Conservation (phyloP, 2,797 vertebrate genomes). For the Lepus townsendii region DNA sequence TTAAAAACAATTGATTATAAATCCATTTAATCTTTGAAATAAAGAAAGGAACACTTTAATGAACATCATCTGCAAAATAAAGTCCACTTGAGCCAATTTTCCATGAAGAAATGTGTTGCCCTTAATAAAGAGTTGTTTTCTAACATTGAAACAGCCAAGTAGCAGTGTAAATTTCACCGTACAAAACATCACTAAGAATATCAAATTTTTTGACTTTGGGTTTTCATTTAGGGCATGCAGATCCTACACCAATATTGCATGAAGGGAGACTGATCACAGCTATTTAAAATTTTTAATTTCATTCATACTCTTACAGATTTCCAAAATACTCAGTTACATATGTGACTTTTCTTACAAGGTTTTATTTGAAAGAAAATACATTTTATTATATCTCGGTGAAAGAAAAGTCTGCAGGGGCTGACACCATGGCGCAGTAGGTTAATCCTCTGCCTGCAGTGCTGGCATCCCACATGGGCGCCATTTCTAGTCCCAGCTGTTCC, state of each 20-base stretch:
- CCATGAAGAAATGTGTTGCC: neutral
- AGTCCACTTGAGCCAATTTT: constrained; percentile 15
- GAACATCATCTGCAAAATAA: constrained; percentile 17
- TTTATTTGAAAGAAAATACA: constrained; percentile 26
- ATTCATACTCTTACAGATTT: neutral
- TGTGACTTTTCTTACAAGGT: constrained; percentile 8
- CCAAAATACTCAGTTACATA: constrained; percentile 5
- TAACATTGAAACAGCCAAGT: neutral
- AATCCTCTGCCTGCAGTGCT: too few relatives aligned
- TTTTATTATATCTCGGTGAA: neutral
- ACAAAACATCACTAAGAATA: constrained; percentile 2
- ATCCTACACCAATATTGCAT: constrained; percentile 11
- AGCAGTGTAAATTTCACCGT: neutral
- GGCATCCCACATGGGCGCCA: too few relatives aligned
- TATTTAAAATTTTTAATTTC: neutral
- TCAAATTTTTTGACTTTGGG: neutral
- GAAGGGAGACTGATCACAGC: neutral
- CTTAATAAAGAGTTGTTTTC: constrained; percentile 16
- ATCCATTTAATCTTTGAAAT: constrained; percentile 46
- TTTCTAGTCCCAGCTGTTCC: too few relatives aligned
- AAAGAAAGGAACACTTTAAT: constrained; percentile 42
- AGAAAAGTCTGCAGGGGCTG: too few relatives aligned
- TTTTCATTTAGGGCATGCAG: neutral
- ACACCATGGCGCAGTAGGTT: too few relatives aligned
- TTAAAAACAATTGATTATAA: constrained; percentile 60